phyloP scores from a whole-genome alignment of 2,888 invertebrate species.

The Oxycera nigricornis region DNA sequence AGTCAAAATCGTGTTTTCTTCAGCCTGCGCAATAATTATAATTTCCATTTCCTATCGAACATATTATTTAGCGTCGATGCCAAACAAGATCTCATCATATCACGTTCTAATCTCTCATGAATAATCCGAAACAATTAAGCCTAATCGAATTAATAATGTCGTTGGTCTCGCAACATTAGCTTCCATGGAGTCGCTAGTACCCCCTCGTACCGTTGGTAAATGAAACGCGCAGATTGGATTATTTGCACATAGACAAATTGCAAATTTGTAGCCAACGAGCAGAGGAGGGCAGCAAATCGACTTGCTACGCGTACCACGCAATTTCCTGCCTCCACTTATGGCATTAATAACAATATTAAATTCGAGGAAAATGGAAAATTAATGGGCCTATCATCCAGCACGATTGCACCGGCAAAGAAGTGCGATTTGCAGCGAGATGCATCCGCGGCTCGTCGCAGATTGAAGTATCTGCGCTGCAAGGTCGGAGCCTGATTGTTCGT shows the following conservation, averaged over 20 bases:
- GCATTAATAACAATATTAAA: slow-evolving; percentile 35
- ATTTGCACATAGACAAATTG: slow-evolving; percentile 23
- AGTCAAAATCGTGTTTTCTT: neutral
- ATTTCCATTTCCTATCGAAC: slow-evolving; percentile 7
- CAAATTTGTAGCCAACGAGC: neutral
- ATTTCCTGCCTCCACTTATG: slow-evolving; percentile 22
- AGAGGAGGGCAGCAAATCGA: slow-evolving; percentile 8
- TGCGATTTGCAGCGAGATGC: slow-evolving; percentile 2
- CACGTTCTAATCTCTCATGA: neutral
- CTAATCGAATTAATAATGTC: slow-evolving; percentile 35
- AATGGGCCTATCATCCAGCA: slow-evolving; percentile 26
- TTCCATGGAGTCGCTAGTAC: neutral
- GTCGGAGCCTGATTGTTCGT: neutral
- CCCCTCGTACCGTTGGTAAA: neutral
- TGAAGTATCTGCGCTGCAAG: neutral
- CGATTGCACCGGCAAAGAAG: slow-evolving; percentile 9
- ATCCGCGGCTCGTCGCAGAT: slow-evolving; percentile 1
- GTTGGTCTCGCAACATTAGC: slow-evolving; percentile 11
- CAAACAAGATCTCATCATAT: neutral
- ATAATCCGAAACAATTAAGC: slow-evolving; percentile 17
- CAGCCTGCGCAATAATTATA: neutral
- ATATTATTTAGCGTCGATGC: neutral
- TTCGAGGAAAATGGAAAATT: slow-evolving; percentile 37
- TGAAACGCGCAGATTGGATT: neutral
- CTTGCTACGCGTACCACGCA: neutral